These are phyloP conservation scores for Saguinus midas DNA, from an alignment of 2,113 vertebrate species.

Conservation along the genomic window DNA sequence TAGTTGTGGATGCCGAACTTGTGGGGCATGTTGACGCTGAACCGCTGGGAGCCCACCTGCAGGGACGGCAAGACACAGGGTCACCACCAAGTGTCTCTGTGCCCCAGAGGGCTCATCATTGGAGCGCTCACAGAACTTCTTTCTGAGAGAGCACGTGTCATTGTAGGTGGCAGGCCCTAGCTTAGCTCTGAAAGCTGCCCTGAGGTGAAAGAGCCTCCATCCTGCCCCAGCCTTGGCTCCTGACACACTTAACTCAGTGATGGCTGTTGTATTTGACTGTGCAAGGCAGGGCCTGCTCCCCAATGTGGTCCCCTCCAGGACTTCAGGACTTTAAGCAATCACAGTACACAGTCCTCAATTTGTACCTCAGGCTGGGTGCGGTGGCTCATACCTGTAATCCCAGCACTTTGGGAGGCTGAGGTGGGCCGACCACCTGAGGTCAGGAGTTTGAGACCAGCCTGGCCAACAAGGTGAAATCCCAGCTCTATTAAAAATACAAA, in stretches of 20 bases:
- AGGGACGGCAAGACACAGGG: conserved; percentile 76
- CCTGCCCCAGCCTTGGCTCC: not conserved
- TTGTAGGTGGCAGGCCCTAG: rapidly evolving
- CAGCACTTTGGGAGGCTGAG: not conserved
- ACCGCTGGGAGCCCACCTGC: conserved; percentile 97
- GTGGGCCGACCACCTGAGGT: no score
- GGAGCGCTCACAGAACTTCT: not conserved
- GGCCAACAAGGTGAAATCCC: no score
- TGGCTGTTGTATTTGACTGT: not conserved
- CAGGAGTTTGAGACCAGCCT: no score
- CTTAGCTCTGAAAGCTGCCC: not conserved
- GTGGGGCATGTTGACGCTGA: conserved; percentile 99
- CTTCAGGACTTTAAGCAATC: not conserved
- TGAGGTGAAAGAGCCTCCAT: not conserved
- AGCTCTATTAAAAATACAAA: no score
- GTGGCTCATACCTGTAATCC: no score
- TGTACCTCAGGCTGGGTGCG: not conserved
- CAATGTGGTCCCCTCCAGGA: rapidly evolving
- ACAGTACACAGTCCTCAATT: not conserved
- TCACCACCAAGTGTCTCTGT: not conserved
- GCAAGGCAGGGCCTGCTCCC: not conserved
- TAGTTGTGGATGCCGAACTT: conserved; percentile 99
- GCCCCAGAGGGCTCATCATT: not conserved
- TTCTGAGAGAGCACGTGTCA: not conserved
- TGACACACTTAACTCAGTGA: not conserved